Conservation (phyloP, 2,797 vertebrate species). For the Semaprochilodus insignis region DNA sequence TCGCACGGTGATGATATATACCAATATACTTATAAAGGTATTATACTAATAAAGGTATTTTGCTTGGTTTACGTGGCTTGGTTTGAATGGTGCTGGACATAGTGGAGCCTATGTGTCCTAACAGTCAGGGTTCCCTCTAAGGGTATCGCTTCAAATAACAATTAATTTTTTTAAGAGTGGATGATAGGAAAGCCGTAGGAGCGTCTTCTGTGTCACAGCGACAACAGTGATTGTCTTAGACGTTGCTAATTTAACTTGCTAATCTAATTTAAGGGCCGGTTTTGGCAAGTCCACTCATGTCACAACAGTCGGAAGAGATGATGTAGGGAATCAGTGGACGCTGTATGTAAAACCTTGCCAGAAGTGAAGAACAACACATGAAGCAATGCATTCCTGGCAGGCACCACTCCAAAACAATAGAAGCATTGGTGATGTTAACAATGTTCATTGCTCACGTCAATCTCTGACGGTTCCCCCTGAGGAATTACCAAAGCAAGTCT, state of each 20-base stretch:
- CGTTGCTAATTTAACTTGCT: conserved; percentile 6
- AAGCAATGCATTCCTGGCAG: background rate
- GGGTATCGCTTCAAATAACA: too few species aligned
- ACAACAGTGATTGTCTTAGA: background rate
- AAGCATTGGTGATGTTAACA: conserved; percentile 1
- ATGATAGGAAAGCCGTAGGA: background rate
- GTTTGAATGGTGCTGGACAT: too few species aligned
- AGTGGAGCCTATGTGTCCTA: too few species aligned
- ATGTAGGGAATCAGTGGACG: conserved; percentile 7
- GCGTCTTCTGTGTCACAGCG: background rate
- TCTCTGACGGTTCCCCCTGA: background rate
- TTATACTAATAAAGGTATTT: too few species aligned
- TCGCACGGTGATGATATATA: too few species aligned
- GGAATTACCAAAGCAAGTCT: conserved; percentile 9
- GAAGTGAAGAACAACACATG: background rate
- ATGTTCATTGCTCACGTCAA: conserved; percentile 2
- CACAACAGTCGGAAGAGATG: background rate
- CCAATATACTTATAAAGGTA: too few species aligned
- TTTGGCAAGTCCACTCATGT: background rate
- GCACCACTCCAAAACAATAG: background rate
- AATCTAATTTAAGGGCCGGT: conserved; percentile 8
- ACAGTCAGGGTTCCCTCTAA: too few species aligned
- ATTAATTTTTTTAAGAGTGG: background rate
- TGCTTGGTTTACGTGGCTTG: too few species aligned
- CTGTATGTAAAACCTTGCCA: conserved; percentile 1